Evolutionary conservation across 2,888 invertebrate genomes (phyloP).

Genomic region (Ceratothoa steindachneri): DNA sequence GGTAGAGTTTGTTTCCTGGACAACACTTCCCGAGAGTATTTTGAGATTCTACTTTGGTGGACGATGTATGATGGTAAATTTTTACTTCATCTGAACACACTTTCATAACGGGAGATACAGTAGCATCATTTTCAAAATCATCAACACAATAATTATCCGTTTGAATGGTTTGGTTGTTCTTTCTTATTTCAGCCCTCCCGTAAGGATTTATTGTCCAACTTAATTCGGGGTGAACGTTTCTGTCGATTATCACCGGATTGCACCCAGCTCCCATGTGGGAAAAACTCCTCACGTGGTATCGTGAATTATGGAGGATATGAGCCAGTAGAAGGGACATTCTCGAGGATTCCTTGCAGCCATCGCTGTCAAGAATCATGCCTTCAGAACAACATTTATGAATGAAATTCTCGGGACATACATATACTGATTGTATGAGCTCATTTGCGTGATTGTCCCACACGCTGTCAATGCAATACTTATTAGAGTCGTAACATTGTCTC

Average conservation of each 20-base stretch:
- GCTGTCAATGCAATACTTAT: background rate
- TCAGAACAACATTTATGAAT: constrained; percentile 1
- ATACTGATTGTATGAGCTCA: background rate
- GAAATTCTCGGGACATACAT: background rate
- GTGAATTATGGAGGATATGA: background rate
- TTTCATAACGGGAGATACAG: background rate
- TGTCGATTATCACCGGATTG: background rate
- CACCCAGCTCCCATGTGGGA: background rate
- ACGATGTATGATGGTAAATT: background rate
- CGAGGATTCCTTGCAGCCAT: background rate
- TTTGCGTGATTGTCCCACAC: background rate
- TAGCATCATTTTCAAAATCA: background rate
- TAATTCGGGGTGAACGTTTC: background rate
- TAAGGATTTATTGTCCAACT: background rate
- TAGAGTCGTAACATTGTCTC: background rate
- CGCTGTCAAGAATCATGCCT: background rate
- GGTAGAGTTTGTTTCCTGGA: background rate
- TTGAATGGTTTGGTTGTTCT: background rate
- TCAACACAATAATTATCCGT: background rate
- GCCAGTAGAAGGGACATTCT: background rate
- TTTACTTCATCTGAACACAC: constrained; percentile 1
- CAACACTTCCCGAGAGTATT: background rate
- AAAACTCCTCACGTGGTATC: background rate
- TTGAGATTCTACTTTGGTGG: background rate
- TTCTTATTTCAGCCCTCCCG: background rate